Percentiles rank a stretch among this genome's conserved stretches.
These are phyloP conservation scores for Drosophila mayaguana DNA, from an alignment of 2,888 invertebrate species.

Conservation along the genomic window DNA sequence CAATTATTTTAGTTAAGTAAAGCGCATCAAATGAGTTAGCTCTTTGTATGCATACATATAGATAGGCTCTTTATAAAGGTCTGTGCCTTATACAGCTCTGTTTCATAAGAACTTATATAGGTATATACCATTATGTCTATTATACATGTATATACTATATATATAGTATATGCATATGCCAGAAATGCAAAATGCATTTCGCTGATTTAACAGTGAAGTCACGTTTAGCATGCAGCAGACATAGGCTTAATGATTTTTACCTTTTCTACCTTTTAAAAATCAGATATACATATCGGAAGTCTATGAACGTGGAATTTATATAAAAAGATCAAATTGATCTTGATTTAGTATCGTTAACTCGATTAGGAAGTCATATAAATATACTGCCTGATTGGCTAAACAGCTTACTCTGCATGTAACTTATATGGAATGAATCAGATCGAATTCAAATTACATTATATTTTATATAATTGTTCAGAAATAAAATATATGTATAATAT, in stretches of 20 bases:
- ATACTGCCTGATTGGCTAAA: too few relatives aligned
- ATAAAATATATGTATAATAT: too few relatives aligned
- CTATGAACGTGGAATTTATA: too few relatives aligned
- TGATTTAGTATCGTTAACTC: not conserved
- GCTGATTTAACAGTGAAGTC: conserved; percentile 54
- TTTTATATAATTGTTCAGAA: too few relatives aligned
- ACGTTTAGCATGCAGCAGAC: conserved; percentile 63
- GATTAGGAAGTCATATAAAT: not conserved
- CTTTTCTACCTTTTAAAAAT: not conserved
- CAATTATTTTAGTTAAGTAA: not conserved
- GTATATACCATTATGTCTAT: not conserved
- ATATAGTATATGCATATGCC: conserved; percentile 27
- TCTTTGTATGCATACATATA: not conserved
- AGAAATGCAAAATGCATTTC: conserved; percentile 58
- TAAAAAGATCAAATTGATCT: not conserved
- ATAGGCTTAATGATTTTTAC: conserved; percentile 16
- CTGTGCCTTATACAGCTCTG: not conserved
- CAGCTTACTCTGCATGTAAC: too few relatives aligned
- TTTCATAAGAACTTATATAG: not conserved
- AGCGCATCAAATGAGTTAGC: not conserved
- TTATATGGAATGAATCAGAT: too few relatives aligned
- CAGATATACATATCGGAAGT: not conserved
- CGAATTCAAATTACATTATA: too few relatives aligned
- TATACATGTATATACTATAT: not conserved
- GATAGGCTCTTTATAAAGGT: not conserved